phyloP scores from a whole-genome alignment of 2,113 vertebrate species.

The Leptosomus discolor region DNA sequence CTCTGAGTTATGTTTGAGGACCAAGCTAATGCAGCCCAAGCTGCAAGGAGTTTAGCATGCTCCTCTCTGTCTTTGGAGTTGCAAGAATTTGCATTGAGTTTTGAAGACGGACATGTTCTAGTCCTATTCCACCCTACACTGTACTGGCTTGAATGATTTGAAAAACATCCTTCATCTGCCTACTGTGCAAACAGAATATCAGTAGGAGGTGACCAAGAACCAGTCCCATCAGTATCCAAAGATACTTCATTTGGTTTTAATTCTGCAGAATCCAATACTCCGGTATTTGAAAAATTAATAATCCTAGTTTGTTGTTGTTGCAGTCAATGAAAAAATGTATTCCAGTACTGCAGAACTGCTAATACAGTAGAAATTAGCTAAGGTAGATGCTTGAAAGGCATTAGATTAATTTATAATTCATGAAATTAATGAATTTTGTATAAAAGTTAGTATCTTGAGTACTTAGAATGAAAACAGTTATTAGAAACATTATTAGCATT shows the following conservation, averaged over 20 bases:
- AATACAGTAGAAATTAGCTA: not conserved
- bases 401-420: not conserved
- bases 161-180: not conserved
- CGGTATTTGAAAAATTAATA: not conserved
- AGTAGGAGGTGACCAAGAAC: not conserved
- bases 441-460: not conserved
- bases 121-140: not conserved
- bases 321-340: not conserved
- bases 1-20: not conserved
- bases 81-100: not conserved
- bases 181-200: not conserved
- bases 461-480: not conserved
- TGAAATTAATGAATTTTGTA: constrained; percentile 5
- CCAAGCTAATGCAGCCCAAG: not conserved
- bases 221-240: not conserved
- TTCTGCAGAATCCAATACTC: not conserved
- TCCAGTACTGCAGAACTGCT: not conserved
- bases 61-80: not conserved
- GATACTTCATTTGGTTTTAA: not conserved
- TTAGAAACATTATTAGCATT: not conserved
- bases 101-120: not conserved
- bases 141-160: not conserved
- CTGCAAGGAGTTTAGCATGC: not conserved
- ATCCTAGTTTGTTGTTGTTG: not conserved
- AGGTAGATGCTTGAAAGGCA: not conserved